These are phyloP conservation scores for Pionites leucogaster DNA, from an alignment of 2,113 vertebrate species.

Conservation along the genomic window DNA sequence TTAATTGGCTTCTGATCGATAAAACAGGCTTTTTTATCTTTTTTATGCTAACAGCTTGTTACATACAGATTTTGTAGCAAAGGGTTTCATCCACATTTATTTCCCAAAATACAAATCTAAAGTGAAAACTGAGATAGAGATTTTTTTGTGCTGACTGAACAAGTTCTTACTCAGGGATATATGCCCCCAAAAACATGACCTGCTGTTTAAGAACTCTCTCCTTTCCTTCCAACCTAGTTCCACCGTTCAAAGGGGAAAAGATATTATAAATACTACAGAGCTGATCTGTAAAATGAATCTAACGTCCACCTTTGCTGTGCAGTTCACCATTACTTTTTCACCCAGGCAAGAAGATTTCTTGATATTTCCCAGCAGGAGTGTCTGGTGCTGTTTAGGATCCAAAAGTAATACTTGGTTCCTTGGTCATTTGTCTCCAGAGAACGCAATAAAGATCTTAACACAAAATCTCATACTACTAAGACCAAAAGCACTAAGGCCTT, in stretches of 20 bases:
- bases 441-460: not conserved
- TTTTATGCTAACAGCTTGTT: constrained; percentile 27
- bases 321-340: not conserved
- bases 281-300: not conserved
- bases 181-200: not conserved
- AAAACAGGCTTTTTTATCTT: not conserved
- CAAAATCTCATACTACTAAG: not conserved
- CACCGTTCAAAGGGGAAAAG: not conserved
- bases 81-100: constrained; percentile 10
- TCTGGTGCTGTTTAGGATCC: not conserved
- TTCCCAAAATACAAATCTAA: constrained; percentile 26
- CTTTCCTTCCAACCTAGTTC: not conserved
- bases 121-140: not conserved
- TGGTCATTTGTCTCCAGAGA: not conserved
- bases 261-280: not conserved
- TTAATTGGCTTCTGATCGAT: constrained; percentile 6
- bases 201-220: not conserved
- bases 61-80: constrained; percentile 9
- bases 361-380: not conserved
- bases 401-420: not conserved
- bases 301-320: not conserved
- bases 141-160: constrained; percentile 3
- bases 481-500: not conserved
- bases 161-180: not conserved
- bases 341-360: not conserved